Percentiles rank a stretch among this genome's conserved stretches.
These are phyloP conservation scores for Eufriesea mexicana DNA, from an alignment of 1,140 invertebrate genomes.

Conservation along the genomic window DNA sequence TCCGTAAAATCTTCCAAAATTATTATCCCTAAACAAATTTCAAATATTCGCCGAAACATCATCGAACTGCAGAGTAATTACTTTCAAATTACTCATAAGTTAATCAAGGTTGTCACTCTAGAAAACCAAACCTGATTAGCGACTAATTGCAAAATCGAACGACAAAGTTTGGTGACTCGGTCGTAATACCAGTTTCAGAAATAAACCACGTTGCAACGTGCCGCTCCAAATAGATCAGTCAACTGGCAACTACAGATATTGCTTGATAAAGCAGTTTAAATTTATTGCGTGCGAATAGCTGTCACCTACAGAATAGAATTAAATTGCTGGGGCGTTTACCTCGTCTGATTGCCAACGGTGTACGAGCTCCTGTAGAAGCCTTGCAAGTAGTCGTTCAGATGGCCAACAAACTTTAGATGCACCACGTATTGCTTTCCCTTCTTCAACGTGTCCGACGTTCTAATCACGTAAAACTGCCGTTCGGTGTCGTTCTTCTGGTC, in stretches of 20 bases:
- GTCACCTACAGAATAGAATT: slow-evolving; percentile 12
- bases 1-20: too few species aligned
- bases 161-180: not conserved
- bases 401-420: slow-evolving; percentile 87
- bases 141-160: not conserved
- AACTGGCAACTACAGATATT: not conserved
- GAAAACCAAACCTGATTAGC: too few species aligned
- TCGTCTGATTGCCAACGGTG: slow-evolving; percentile 86
- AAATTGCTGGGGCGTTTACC: slow-evolving; percentile 79
- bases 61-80: too few species aligned
- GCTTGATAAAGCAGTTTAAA: slow-evolving; percentile 24
- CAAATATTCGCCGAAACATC: too few species aligned
- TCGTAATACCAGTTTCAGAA: not conserved
- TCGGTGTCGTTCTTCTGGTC: slow-evolving; percentile 84
- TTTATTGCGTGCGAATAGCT: not conserved
- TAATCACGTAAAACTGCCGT: slow-evolving; percentile 89
- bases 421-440: slow-evolving; percentile 86
- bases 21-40: too few species aligned
- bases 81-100: too few species aligned
- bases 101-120: too few species aligned
- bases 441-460: slow-evolving; percentile 83
- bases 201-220: not conserved
- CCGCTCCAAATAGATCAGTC: not conserved
- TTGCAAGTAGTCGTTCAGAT: slow-evolving; percentile 89
- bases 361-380: slow-evolving; percentile 96